phyloP scores from a whole-genome alignment of 2,888 invertebrate species.

The Dorcus hopei region DNA sequence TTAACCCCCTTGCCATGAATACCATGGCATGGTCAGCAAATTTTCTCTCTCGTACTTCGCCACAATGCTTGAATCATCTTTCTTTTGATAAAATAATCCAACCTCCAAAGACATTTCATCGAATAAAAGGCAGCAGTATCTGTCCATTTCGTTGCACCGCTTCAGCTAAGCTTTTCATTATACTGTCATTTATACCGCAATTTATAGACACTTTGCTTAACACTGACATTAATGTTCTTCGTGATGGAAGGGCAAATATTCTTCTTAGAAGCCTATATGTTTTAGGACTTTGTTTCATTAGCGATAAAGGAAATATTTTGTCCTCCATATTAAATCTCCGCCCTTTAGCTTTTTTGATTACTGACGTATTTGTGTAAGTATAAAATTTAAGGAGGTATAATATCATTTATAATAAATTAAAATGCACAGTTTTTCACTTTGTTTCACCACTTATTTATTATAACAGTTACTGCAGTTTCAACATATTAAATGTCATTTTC shows the following conservation, averaged over 20 bases:
- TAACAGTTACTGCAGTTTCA: too few species aligned
- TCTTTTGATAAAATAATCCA: neutral
- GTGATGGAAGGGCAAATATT: constrained; percentile 17
- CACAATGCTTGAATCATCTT: constrained; percentile 5
- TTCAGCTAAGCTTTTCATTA: neutral
- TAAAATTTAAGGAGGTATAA: constrained; percentile 1
- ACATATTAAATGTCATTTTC: too few species aligned
- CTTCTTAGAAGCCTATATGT: constrained; percentile 15
- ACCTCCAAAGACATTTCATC: constrained; percentile 17
- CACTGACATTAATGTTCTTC: constrained; percentile 12
- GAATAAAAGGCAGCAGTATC: constrained; percentile 13
- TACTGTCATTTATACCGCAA: constrained; percentile 10
- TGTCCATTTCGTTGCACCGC: neutral
- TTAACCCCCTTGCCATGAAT: constrained; percentile 9
- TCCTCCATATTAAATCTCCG: constrained; percentile 11
- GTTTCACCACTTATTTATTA: too few species aligned
- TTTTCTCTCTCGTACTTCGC: neutral
- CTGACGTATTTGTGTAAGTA: neutral
- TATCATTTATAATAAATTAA: too few species aligned
- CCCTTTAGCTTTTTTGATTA: neutral
- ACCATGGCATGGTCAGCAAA: constrained; percentile 18
- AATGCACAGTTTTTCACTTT: too few species aligned
- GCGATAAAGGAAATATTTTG: constrained; percentile 17
- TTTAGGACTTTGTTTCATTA: constrained; percentile 20
- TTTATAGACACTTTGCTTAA: constrained; percentile 14